phyloP scores from a whole-genome alignment of 2,888 invertebrate genomes.

The Melanchra persicariae region DNA sequence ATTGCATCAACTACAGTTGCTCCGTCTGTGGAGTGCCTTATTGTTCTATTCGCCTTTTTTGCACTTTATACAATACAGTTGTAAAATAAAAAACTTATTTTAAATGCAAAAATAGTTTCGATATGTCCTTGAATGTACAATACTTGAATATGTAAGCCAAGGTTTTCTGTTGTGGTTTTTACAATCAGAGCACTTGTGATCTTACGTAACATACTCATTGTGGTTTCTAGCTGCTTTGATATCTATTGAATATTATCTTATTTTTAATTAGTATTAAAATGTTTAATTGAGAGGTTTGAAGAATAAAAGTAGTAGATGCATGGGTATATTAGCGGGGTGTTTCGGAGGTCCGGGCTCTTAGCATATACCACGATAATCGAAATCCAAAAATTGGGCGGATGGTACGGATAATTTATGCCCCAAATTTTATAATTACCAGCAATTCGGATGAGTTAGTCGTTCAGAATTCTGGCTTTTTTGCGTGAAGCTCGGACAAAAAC shows the following conservation, averaged over 20 bases:
- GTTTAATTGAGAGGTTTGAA: background rate
- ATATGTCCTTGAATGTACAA: conserved; percentile 17
- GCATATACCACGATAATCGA: too few relatives aligned
- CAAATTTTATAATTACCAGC: too few relatives aligned
- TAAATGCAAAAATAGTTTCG: background rate
- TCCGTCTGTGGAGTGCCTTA: background rate
- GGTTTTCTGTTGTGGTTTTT: conserved; percentile 42
- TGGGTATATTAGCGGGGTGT: too few relatives aligned
- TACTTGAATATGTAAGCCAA: conserved; percentile 39
- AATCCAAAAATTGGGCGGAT: too few relatives aligned
- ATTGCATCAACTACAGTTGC: background rate
- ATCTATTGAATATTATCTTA: background rate
- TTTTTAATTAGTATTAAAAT: too few relatives aligned
- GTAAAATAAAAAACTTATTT: conserved; percentile 6
- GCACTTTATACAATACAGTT: background rate
- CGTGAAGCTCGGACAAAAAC: too few relatives aligned
- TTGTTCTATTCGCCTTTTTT: conserved; percentile 1
- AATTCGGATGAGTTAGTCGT: too few relatives aligned
- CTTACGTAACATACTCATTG: conserved; percentile 30
- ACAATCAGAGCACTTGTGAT: conserved; percentile 25
- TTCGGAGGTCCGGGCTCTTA: too few relatives aligned
- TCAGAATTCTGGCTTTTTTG: too few relatives aligned
- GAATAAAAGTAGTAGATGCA: background rate
- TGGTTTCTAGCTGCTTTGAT: conserved; percentile 5
- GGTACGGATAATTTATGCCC: too few relatives aligned